A percentile compares a stretch with the other conserved stretches of the same genome.
These are phyloP conservation scores for Eulemur macaco DNA, from an alignment of 2,113 vertebrate species.

Conservation along the genomic window DNA sequence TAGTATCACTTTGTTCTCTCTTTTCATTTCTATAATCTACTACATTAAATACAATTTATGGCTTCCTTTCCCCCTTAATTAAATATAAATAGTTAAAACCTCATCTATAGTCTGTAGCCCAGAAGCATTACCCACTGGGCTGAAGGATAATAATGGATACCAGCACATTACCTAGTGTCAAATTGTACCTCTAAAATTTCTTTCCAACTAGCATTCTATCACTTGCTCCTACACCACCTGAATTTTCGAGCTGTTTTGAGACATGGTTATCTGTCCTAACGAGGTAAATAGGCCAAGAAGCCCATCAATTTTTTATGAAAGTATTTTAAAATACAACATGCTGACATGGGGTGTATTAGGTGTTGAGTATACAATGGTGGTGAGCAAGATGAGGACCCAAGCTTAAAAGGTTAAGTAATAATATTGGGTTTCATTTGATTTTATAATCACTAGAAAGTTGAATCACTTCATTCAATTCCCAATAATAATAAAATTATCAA, in stretches of 20 bases:
- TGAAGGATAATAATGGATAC: background rate
- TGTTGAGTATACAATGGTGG: background rate
- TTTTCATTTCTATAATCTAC: slow-evolving; percentile 29
- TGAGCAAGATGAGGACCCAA: background rate
- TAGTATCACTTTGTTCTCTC: background rate
- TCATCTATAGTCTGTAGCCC: background rate
- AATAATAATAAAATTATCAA: slow-evolving; percentile 46
- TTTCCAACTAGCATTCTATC: background rate
- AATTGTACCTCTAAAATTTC: slow-evolving; percentile 16
- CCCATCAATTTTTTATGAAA: slow-evolving; percentile 23
- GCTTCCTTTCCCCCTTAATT: background rate
- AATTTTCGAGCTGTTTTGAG: slow-evolving; percentile 18
- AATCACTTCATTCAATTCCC: background rate
- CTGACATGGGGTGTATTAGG: background rate
- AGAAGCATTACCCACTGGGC: background rate
- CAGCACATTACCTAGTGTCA: background rate
- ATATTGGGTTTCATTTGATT: background rate
- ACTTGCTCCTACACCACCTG: background rate
- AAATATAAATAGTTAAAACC: slow-evolving; percentile 28
- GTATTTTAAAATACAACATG: background rate
- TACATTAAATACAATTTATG: slow-evolving; percentile 44
- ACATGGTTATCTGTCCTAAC: slow-evolving; percentile 11
- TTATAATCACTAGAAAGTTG: slow-evolving; percentile 5
- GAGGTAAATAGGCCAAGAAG: slow-evolving; percentile 42
- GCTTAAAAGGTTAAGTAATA: background rate